Conservation (phyloP, 2,113 vertebrate genomes). For the Microcebus lehilahytsara region DNA sequence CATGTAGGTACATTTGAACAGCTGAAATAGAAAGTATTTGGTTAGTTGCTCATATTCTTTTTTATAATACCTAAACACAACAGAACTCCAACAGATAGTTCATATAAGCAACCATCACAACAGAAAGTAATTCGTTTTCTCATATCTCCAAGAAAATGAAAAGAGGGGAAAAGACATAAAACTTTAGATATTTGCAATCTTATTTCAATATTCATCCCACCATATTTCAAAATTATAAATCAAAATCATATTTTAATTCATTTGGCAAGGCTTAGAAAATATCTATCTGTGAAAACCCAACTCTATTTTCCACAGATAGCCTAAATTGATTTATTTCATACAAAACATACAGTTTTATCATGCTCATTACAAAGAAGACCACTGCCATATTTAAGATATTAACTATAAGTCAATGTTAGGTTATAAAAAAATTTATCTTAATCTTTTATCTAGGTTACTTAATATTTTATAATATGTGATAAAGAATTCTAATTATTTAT, state of each 20-base stretch:
- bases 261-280: not conserved
- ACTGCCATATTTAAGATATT: not conserved
- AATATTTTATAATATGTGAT: not conserved
- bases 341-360: not conserved
- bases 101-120: not conserved
- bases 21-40: constrained; percentile 31
- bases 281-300: not conserved
- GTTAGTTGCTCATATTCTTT: constrained; percentile 32
- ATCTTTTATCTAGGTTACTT: not conserved
- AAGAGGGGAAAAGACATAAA: not conserved
- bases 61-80: not conserved
- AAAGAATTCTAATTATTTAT: not conserved
- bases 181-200: not conserved
- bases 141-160: not conserved
- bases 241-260: not conserved
- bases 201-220: not conserved
- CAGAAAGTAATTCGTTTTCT: not conserved
- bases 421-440: not conserved
- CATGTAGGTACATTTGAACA: constrained; percentile 35
- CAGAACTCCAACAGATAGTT: not conserved
- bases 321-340: not conserved
- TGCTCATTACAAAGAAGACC: not conserved
- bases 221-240: not conserved
- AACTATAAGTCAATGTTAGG: not conserved
- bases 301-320: not conserved